These are phyloP conservation scores for Watsonalla binaria DNA, from an alignment of 2,888 invertebrate genomes.

Conservation along the genomic window DNA sequence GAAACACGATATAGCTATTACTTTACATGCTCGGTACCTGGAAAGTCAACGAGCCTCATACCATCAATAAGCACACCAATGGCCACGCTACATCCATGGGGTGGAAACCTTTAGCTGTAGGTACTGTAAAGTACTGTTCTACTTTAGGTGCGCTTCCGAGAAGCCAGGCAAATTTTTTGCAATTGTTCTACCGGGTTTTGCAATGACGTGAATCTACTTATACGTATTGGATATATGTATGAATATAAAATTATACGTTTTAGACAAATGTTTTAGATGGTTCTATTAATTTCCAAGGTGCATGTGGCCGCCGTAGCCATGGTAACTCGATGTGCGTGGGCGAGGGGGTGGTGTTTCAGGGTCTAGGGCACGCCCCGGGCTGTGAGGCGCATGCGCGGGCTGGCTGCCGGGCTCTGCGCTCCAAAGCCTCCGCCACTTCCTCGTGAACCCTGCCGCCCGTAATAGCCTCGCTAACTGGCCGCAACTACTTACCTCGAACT, in stretches of 20 bases:
- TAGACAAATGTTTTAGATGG: slow-evolving; percentile 18
- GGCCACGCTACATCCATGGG: slow-evolving; percentile 43
- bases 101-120: slow-evolving; percentile 38
- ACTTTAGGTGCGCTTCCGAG: slow-evolving; percentile 42
- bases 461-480: slow-evolving; percentile 10
- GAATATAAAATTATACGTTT: slow-evolving; percentile 12
- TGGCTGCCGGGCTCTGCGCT: slow-evolving; percentile 40
- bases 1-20: slow-evolving; percentile 3
- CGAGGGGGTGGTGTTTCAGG: slow-evolving; percentile 70
- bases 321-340: slow-evolving; percentile 60
- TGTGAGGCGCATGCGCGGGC: slow-evolving; percentile 59
- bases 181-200: too few relatives aligned
- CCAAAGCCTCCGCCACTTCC: slow-evolving; percentile 52
- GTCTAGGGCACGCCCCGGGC: slow-evolving; percentile 78
- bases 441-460: slow-evolving; percentile 30
- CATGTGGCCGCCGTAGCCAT: slow-evolving; percentile 50
- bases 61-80: slow-evolving; percentile 57
- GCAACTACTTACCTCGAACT: neutral
- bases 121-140: slow-evolving; percentile 25
- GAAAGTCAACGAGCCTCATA: slow-evolving; percentile 50
- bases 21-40: slow-evolving; percentile 24
- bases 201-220: too few relatives aligned
- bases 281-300: slow-evolving; percentile 8
- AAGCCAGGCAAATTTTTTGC: slow-evolving; percentile 8
- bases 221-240: neutral